Evolutionary conservation across 2,888 invertebrate species (phyloP).

Genomic region (Bhutanitis thaidina): DNA sequence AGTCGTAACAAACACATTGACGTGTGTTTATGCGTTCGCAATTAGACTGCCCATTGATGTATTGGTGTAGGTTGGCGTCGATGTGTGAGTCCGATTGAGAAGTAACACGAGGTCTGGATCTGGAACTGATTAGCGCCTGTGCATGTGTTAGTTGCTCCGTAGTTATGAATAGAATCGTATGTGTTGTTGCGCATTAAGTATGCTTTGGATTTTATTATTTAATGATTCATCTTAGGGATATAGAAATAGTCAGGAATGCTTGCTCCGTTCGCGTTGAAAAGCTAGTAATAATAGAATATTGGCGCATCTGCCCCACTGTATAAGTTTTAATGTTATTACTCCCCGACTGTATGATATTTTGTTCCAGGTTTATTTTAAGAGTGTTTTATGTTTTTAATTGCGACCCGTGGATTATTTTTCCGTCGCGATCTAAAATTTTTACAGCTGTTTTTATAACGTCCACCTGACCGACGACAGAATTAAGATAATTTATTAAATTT

Average conservation of each 20-base stretch:
- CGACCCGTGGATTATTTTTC: slow-evolving; percentile 67
- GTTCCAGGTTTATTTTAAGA: slow-evolving; percentile 66
- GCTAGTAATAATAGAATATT: slow-evolving; percentile 78
- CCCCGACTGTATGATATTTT: slow-evolving; percentile 63
- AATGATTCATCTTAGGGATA: slow-evolving; percentile 79
- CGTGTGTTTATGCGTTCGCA: slow-evolving; percentile 72
- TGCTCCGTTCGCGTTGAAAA: slow-evolving; percentile 70
- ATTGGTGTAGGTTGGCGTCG: slow-evolving; percentile 44
- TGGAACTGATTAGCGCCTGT: slow-evolving; percentile 70
- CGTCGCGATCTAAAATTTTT: slow-evolving; percentile 62
- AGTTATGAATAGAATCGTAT: slow-evolving; percentile 63
- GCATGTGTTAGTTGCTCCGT: slow-evolving; percentile 64
- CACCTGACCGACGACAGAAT: slow-evolving; percentile 72
- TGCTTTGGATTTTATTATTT: slow-evolving; percentile 79
- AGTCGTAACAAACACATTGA: slow-evolving; percentile 62
- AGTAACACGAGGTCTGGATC: slow-evolving; percentile 62
- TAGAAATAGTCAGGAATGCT: slow-evolving; percentile 78
- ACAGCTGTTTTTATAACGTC: slow-evolving; percentile 67
- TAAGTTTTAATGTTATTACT: slow-evolving; percentile 76
- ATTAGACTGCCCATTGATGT: slow-evolving; percentile 74
- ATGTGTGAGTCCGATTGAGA: slow-evolving; percentile 61
- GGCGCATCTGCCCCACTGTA: slow-evolving; percentile 74
- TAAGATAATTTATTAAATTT: slow-evolving; percentile 68
- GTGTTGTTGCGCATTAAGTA: slow-evolving; percentile 76
- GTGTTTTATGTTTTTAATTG: slow-evolving; percentile 76